Percentiles rank a stretch among this genome's conserved stretches.
Evolutionary conservation across 2,797 vertebrate species (phyloP).

Genomic region (Carcharodon carcharias): DNA sequence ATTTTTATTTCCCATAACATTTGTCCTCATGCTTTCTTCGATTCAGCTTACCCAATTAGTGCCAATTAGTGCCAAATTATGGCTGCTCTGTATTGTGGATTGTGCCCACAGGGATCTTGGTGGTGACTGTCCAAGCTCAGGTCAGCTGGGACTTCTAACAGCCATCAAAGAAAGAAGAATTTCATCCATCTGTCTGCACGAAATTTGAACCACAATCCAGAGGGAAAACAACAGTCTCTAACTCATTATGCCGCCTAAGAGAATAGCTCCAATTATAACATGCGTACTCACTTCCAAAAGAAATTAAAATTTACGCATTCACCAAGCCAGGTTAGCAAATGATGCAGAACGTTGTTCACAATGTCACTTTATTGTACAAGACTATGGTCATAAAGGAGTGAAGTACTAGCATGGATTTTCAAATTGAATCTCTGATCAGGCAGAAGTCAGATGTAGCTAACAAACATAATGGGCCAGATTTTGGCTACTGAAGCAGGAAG

Average conservation of each 20-base stretch:
- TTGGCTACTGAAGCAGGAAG: neutral
- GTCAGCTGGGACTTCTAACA: constrained; percentile 34
- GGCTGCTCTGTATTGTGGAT: constrained; percentile 26
- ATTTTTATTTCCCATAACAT: constrained; percentile 38
- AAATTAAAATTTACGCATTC: constrained; percentile 22
- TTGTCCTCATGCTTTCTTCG: constrained; percentile 12
- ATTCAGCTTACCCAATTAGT: constrained; percentile 34
- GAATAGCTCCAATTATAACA: constrained; percentile 10
- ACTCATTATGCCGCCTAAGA: constrained; percentile 23
- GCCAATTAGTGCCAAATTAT: constrained; percentile 36
- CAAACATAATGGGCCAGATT: neutral
- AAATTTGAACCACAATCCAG: constrained; percentile 26
- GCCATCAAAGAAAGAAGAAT: constrained; percentile 34
- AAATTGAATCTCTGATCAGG: constrained; percentile 10
- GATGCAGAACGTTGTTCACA: constrained; percentile 1
- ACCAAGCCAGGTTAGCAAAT: neutral
- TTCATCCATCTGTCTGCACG: constrained; percentile 34
- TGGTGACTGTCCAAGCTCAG: constrained; percentile 21
- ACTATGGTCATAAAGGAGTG: neutral
- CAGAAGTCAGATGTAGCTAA: neutral
- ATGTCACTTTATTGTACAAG: constrained; percentile 11
- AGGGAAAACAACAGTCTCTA: constrained; percentile 28
- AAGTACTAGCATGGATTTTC: neutral
- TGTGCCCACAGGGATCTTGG: constrained; percentile 30
- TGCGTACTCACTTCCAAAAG: neutral